These are phyloP conservation scores for Odontesthes bonariensis DNA, from an alignment of 2,113 vertebrate genomes.

Conservation along the genomic window DNA sequence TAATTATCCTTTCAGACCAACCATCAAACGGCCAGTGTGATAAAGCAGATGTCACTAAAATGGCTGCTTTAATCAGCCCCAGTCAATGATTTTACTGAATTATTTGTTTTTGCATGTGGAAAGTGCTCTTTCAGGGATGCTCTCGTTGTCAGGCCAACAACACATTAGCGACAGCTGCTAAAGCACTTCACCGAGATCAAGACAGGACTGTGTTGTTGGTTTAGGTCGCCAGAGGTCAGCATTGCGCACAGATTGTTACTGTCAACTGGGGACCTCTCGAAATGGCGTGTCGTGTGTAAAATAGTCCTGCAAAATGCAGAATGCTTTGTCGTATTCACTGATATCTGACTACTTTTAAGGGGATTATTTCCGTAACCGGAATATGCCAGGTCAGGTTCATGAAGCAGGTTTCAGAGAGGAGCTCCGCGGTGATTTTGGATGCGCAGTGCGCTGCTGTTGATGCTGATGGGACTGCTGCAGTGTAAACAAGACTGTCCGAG, in stretches of 20 bases:
- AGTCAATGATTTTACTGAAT: too few species aligned
- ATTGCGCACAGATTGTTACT: conserved; percentile 39
- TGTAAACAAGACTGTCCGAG: conserved; percentile 62
- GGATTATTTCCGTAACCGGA: background rate
- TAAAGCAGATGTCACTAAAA: too few species aligned
- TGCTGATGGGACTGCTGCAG: conserved; percentile 59
- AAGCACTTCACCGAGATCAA: too few species aligned
- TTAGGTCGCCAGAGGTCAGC: conserved; percentile 69
- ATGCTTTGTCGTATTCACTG: background rate
- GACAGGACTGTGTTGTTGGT: conserved; percentile 11
- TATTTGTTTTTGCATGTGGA: too few species aligned
- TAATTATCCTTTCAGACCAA: too few species aligned
- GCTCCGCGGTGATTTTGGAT: conserved; percentile 29
- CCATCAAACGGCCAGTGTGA: too few species aligned
- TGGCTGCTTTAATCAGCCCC: too few species aligned
- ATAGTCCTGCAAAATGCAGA: background rate
- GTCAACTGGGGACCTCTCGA: background rate
- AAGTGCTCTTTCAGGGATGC: too few species aligned
- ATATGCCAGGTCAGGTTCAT: background rate
- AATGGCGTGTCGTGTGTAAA: conserved; percentile 1
- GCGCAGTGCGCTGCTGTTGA: conserved; percentile 67
- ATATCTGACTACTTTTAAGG: background rate
- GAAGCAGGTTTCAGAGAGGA: background rate
- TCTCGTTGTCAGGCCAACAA: too few species aligned
- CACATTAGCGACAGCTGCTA: too few species aligned